Evolutionary conservation across 2,888 invertebrate genomes (phyloP).

Genomic region (Agonopterix arenella): DNA sequence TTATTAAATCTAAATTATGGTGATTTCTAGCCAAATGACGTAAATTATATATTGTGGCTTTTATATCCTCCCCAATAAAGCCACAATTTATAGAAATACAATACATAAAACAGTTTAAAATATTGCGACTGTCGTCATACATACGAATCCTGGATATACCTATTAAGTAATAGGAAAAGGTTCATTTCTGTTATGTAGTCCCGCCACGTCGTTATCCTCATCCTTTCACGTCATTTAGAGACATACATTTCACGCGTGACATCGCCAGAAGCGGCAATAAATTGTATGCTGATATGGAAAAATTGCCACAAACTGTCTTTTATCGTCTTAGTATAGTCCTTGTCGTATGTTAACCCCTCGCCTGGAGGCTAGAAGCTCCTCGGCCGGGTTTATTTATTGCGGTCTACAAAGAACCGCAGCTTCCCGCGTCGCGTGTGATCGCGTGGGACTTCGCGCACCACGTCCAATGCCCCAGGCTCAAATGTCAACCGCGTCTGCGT

Average conservation of each 20-base stretch:
- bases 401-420: slow-evolving; percentile 49
- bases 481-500: slow-evolving; percentile 59
- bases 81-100: too few species aligned
- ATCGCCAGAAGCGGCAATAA: slow-evolving; percentile 47
- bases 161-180: too few species aligned
- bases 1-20: too few species aligned
- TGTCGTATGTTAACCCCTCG: slow-evolving; percentile 20
- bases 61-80: too few species aligned
- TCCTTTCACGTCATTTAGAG: slow-evolving; percentile 40
- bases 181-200: slow-evolving; percentile 15
- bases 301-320: slow-evolving; percentile 49
- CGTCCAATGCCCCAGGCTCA: slow-evolving; percentile 39
- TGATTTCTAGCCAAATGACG: too few species aligned
- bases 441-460: slow-evolving; percentile 38
- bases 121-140: too few species aligned
- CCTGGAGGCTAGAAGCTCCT: slow-evolving; percentile 19
- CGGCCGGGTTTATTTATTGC: slow-evolving; percentile 37
- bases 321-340: slow-evolving; percentile 39
- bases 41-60: too few species aligned
- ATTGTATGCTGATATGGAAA: slow-evolving; percentile 54
- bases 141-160: too few species aligned
- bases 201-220: slow-evolving; percentile 36
- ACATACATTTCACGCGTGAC: slow-evolving; percentile 52
- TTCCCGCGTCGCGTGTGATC: slow-evolving; percentile 56
- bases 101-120: too few species aligned